These are phyloP conservation scores for Oscheius sp. DNA, from an alignment of 1,140 invertebrate species.

Conservation along the genomic window DNA sequence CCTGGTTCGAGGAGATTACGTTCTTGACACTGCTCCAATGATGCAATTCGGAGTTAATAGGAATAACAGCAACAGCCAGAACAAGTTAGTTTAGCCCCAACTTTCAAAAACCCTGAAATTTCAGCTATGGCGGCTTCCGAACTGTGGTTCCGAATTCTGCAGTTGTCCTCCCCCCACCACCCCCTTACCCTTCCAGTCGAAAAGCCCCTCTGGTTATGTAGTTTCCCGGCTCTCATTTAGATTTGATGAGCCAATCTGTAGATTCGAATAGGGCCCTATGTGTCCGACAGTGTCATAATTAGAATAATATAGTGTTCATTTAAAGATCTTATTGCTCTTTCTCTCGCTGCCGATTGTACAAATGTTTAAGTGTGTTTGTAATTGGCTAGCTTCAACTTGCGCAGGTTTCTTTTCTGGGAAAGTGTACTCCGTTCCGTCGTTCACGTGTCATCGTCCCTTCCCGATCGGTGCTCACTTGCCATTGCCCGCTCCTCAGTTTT, in stretches of 20 bases:
- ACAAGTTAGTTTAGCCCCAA: neutral
- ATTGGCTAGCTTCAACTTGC: neutral
- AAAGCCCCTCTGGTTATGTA: neutral
- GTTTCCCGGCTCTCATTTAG: neutral
- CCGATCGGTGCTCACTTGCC: conserved; percentile 8
- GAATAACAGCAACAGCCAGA: neutral
- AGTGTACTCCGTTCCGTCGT: neutral
- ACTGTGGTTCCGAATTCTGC: neutral
- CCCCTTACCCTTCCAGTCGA: neutral
- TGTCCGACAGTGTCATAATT: neutral
- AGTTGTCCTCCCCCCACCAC: neutral
- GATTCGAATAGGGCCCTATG: neutral
- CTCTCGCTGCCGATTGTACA: neutral
- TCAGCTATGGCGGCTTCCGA: neutral
- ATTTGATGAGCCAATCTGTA: neutral
- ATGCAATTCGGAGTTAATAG: neutral
- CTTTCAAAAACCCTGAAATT: neutral
- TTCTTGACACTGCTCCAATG: neutral
- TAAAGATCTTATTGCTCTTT: neutral
- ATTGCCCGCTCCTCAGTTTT: neutral
- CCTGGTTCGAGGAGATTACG: neutral
- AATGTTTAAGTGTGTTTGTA: neutral
- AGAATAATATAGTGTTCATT: neutral
- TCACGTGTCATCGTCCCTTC: conserved; percentile 10
- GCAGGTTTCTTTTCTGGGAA: neutral